Evolutionary conservation across 2,113 vertebrate species (phyloP), one percentile per base, ranked within the genome.

Genomic region (Tetraodon nigroviridis): DNA sequence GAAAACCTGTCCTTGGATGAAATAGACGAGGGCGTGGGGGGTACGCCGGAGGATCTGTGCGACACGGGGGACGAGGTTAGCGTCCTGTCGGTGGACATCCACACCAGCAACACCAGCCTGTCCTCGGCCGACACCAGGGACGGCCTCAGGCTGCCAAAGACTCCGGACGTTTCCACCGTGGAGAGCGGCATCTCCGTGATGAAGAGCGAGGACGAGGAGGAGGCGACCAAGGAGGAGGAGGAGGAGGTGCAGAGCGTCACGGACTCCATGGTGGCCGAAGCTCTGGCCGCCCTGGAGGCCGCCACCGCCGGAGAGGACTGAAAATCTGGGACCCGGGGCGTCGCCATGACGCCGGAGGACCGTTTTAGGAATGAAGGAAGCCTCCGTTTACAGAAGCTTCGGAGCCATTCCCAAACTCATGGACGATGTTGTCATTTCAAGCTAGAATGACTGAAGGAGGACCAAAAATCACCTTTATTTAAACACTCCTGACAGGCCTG

Each of bases 231-330:
- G 0, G 22, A 52, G n/a, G 61, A 46, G n/a, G 61, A 46, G 1
- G 73, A 65, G n/a, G 84, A 73, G 2, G 53, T 71, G 18, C 74
- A 47, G 6, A 91, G 92, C 3, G 41, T 91, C 44, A 92, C 93
- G 5, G 95, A 98, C 2, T 91, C 86, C 0, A 96, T 94, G 55
- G 91, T 99, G 61, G 97, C 93, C 0, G 96, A 94, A 80, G 95
- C 94, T 16, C 92, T 99, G 0, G 96, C 95, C 0, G 96, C 94
- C 1, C 54, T 99, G 48, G 96, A 94, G 74, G 95, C 94, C 13
- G 96, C 95, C 37, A 98, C 94, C 0, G 95, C 94, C 0, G 95
- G 93, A 16, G 95, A 98, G 85, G 92, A 93, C 0, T 80, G 74
- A 0, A 88, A 90, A 0, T 92, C 90, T 20, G 17, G 18, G n/a